Base-by-base conservation (phyloP, 2,113 vertebrate genomes). In the Rhipidura dahli region DNA sequence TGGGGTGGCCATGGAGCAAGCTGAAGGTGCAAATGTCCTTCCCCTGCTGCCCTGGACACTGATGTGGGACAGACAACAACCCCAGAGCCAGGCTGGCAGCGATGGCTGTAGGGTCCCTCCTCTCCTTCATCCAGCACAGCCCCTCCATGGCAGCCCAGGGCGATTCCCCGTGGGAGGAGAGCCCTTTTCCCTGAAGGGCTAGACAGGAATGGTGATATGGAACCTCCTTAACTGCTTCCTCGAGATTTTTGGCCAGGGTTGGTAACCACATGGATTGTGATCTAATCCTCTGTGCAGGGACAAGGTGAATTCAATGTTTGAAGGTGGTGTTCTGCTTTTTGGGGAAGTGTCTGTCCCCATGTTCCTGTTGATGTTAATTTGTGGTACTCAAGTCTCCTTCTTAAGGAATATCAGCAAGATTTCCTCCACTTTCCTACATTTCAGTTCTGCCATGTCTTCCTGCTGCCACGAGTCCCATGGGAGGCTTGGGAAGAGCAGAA, bases 61-160 rank as follows among this genome's bases (percentile, higher is more conserved):
- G 97, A 97, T 93, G 90, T 72, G 73, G 93, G 97, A 94, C 98
- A 98, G 97, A 96, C 90, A 90, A 84, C 97, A 96, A 95, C 95
- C 95, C 72, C 78, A 79, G 90, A 98, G 96, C 96, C 97, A 96
- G 93, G 86, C 51, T 72, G 84, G 23, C 13, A 24, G 9, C 2
- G 16, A 22, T 51, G 64, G 17, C 39, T 47, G 7, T 6, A 16
- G 30, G 17, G 10, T 27, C 9, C 7, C 10, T 31, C 8, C 40
- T 26, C 9, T 54, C 15, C 53, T 68, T 22, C 27, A 33, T 5
- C 9, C n/a, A 49, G 10, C 1, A 1, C 45, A 66, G 9, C 8
- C 8, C 7, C 14, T 60, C 49, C 1, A 2, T 31, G 24, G 47
- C 26, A 49, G 50, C 37, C 28, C 9, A 40, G 31, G 35, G 21